phyloP scores from a whole-genome alignment of 2,888 invertebrate genomes.

The Pachydiplax longipennis region DNA sequence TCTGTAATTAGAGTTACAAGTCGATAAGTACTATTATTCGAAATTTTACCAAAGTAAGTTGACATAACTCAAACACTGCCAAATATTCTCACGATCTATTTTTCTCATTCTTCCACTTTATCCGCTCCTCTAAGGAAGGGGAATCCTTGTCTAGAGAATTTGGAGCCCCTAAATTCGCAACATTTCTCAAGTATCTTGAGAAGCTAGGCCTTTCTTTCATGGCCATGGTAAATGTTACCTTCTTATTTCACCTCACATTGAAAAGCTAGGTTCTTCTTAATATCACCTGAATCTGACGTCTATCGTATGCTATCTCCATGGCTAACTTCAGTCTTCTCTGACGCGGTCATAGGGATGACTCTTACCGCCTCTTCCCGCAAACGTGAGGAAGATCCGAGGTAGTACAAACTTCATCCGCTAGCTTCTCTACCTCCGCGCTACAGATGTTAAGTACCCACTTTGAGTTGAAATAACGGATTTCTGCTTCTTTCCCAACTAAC shows the following conservation, averaged over 20 bases:
- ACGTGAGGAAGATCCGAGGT: no score
- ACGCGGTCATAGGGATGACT: no score
- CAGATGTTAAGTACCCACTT: no score
- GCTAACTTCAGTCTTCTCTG: no score
- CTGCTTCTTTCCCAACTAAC: no score
- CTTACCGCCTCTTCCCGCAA: no score
- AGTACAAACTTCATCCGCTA: no score
- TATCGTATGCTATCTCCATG: no score
- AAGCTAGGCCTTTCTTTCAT: slow-evolving; percentile 35
- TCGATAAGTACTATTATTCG: not conserved
- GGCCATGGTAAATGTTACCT: not conserved
- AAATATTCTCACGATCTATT: slow-evolving; percentile 8
- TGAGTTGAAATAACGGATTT: no score
- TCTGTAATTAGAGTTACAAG: not conserved
- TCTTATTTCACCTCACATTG: not conserved
- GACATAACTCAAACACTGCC: not conserved
- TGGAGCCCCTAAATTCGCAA: slow-evolving; percentile 13
- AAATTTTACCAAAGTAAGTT: not conserved
- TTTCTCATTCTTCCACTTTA: slow-evolving; percentile 27
- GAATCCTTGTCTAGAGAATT: not conserved
- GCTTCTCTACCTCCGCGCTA: no score
- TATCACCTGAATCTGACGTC: no score
- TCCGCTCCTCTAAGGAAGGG: slow-evolving; percentile 7
- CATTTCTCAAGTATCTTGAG: slow-evolving; percentile 34
- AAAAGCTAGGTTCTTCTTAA: no score